Conservation (phyloP, 2,113 vertebrate genomes). For the Pelvicachromis taeniatus region DNA sequence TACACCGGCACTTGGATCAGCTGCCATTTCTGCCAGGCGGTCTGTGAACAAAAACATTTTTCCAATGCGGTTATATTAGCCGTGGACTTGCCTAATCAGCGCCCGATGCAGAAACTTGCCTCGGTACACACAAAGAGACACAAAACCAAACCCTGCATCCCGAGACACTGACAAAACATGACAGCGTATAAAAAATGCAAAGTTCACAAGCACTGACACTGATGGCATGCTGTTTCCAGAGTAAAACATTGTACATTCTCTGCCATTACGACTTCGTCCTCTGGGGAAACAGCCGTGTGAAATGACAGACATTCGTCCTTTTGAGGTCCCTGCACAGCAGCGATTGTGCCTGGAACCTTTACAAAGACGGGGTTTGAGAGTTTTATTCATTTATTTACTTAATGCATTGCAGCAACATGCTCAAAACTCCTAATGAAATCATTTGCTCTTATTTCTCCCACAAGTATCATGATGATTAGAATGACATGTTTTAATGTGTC, state of each 20-base stretch:
- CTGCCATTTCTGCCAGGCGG: constrained; percentile 58
- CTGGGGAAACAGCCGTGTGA: neutral
- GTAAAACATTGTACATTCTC: constrained; percentile 6
- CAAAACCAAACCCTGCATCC: neutral
- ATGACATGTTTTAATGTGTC: constrained; percentile 52
- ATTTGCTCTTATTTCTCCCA: constrained; percentile 27
- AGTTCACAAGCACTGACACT: constrained; percentile 35
- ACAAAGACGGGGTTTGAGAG: neutral
- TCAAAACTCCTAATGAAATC: constrained; percentile 39
- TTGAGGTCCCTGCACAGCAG: neutral
- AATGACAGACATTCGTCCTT: constrained; percentile 24
- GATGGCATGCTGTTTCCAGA: constrained; percentile 15
- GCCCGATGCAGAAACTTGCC: constrained; percentile 2
- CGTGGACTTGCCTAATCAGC: constrained; percentile 47
- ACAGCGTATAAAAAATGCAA: constrained; percentile 50
- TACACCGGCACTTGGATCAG: constrained; percentile 50
- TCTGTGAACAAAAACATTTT: constrained; percentile 74
- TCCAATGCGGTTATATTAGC: constrained; percentile 56
- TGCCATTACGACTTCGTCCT: constrained; percentile 1
- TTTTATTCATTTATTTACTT: neutral
- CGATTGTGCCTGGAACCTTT: neutral
- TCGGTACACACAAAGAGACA: constrained; percentile 23
- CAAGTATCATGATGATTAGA: constrained; percentile 44
- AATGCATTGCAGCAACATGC: constrained; percentile 20
- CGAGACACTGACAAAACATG: constrained; percentile 31